phyloP scores from a whole-genome alignment of 2,888 invertebrate genomes.

The Dynastes hyllus region DNA sequence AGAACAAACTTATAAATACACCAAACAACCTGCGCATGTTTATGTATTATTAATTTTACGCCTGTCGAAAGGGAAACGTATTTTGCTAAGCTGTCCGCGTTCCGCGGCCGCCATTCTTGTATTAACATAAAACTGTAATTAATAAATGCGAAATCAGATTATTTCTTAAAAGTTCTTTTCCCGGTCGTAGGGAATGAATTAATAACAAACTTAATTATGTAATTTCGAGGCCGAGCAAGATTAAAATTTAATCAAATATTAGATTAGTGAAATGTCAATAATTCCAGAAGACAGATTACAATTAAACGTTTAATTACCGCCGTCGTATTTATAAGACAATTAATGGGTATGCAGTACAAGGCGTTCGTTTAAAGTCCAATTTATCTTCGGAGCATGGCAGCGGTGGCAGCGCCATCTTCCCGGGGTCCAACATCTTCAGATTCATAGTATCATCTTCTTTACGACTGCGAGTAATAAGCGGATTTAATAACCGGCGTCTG shows the following conservation, averaged over 20 bases:
- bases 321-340: slow-evolving; percentile 58
- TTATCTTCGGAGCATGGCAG: slow-evolving; percentile 55
- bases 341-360: slow-evolving; percentile 57
- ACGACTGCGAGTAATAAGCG: slow-evolving; percentile 58
- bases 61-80: background rate
- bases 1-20: no score
- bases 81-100: background rate
- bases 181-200: slow-evolving; percentile 6
- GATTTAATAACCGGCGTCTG: slow-evolving; percentile 60
- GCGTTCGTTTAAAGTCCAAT: slow-evolving; percentile 58
- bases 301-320: slow-evolving; percentile 57
- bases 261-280: slow-evolving; percentile 49
- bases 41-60: slow-evolving; percentile 10
- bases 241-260: slow-evolving; percentile 51
- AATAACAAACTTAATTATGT: slow-evolving; percentile 43
- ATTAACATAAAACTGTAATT: slow-evolving; percentile 10
- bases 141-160: slow-evolving; percentile 27
- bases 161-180: slow-evolving; percentile 28
- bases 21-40: background rate
- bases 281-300: slow-evolving; percentile 53
- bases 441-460: slow-evolving; percentile 47
- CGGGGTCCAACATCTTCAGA: slow-evolving; percentile 50
- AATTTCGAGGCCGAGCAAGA: slow-evolving; percentile 23
- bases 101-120: background rate
- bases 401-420: slow-evolving; percentile 29